A percentile compares a stretch with the other conserved stretches of the same genome.
phyloP scores from a whole-genome alignment of 2,797 vertebrate species.

The Discoglossus pictus region DNA sequence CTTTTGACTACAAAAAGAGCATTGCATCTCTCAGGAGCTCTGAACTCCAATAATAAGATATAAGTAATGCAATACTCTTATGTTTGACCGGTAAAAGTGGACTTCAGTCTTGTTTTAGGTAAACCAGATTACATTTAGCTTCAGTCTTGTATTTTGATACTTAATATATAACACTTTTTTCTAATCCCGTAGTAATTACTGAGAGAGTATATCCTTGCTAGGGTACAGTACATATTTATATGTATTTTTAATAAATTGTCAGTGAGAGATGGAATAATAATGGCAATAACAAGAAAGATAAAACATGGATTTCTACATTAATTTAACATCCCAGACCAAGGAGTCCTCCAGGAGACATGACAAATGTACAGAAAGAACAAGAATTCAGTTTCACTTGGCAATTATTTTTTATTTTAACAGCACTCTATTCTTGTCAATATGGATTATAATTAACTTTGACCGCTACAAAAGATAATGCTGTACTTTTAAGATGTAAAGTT shows the following conservation, averaged over 20 bases:
- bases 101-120: too few species aligned
- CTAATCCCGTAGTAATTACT: too few species aligned
- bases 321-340: not conserved
- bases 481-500: conserved; percentile 2
- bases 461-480: conserved; percentile 3
- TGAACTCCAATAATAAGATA: too few species aligned
- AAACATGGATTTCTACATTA: conserved; percentile 2
- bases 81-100: too few species aligned
- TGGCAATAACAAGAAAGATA: not conserved
- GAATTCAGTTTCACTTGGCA: not conserved
- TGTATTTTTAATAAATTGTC: conserved; percentile 2
- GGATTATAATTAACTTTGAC: conserved; percentile 16
- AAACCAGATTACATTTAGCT: too few species aligned
- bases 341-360: conserved; percentile 1
- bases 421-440: not conserved
- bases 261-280: not conserved
- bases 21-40: too few species aligned
- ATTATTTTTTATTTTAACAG: conserved; percentile 13
- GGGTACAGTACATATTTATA: too few species aligned
- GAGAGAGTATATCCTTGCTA: too few species aligned
- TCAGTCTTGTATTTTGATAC: too few species aligned
- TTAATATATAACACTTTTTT: too few species aligned
- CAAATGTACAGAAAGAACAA: conserved; percentile 1
- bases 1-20: too few species aligned
- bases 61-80: too few species aligned